Base-by-base conservation (phyloP, 2,797 vertebrate genomes). In the Crocodylus rhombifer region DNA sequence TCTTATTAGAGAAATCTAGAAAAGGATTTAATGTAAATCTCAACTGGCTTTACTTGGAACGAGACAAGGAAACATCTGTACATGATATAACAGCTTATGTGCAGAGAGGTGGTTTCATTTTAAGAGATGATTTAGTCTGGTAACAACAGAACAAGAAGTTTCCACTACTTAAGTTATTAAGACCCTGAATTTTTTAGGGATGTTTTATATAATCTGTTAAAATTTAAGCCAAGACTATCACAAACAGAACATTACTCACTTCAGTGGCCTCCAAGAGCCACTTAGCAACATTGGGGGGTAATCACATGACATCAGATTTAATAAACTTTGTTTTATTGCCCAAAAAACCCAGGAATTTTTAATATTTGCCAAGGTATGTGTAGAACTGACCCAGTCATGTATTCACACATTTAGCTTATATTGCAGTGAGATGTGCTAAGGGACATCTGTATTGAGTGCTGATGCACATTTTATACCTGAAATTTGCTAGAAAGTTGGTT, bases 11-110 rank as follows among this genome's bases (percentile, higher is more conserved):
- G 65, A 1, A n/a, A 3, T 62, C 7, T 80, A 94, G 86, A 64
- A 83, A 93, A 90, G 55, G 23, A 57, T 42, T 82, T 75, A 65
- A n/a, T 65, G 28, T 65, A 73, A 92, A 78, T 76, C 76, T 87
- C 80, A 16, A 30, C 14, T 93, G 92, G 76, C 74, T 36, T 84
- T 88, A 74, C 74, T 80, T 94, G 81, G 90, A 80, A 89, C 82
- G 83, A 89, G 79, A 69, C 80, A 75, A 83, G 92, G 89, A 96
- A 95, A 90, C 91, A 93, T 84, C 91, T 95, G 90, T 82, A 75
- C 30, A 55, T 94, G 76, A 89, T 80, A 81, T 94, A 80, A 91
- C 87, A 84, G 42, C 56, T 86, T 91, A 30, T 82, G 58, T 86
- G 36, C 21, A 55, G 69, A 14, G 83, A 86, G 84, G 91, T 90